Percentiles rank a stretch among this genome's conserved stretches.
Evolutionary conservation across 2,113 vertebrate genomes (phyloP).

Genomic region (Tyto alba): DNA sequence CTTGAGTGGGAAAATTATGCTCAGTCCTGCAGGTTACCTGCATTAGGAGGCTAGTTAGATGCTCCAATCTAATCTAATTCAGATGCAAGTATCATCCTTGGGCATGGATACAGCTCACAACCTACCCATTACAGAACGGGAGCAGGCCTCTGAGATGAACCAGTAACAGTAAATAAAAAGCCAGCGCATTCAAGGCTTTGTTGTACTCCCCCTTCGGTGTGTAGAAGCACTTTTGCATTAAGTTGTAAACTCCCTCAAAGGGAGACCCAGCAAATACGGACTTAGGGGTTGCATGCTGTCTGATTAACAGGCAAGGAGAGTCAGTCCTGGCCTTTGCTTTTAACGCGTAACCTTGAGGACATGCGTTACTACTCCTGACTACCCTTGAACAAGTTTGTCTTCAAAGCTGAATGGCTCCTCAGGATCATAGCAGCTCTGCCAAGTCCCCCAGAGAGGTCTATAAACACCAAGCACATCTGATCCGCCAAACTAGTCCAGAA

Average conservation of each 20-base stretch:
- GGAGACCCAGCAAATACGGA: no score
- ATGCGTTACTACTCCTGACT: neutral
- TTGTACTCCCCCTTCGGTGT: neutral
- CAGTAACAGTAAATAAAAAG: neutral
- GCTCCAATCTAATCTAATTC: neutral
- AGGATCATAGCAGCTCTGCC: neutral
- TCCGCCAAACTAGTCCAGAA: neutral
- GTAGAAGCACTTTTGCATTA: neutral
- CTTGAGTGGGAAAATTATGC: neutral
- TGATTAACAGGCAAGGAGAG: neutral
- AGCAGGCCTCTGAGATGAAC: neutral
- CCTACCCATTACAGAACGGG: neutral
- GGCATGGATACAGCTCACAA: neutral
- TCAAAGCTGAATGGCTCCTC: neutral
- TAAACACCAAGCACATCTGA: neutral
- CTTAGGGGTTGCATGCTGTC: rapidly evolving
- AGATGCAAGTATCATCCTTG: neutral
- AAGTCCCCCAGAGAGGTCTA: neutral
- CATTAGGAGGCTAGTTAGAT: neutral
- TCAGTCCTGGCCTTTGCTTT: neutral
- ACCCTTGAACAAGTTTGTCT: neutral
- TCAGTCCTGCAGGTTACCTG: neutral
- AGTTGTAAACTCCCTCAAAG: no score
- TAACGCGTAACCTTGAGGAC: neutral
- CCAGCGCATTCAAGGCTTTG: neutral